Percentiles rank a stretch among this genome's conserved stretches.
Evolutionary conservation across 92 coral and sea anemone genomes (phyloP).

Genomic region (Porites rus): DNA sequence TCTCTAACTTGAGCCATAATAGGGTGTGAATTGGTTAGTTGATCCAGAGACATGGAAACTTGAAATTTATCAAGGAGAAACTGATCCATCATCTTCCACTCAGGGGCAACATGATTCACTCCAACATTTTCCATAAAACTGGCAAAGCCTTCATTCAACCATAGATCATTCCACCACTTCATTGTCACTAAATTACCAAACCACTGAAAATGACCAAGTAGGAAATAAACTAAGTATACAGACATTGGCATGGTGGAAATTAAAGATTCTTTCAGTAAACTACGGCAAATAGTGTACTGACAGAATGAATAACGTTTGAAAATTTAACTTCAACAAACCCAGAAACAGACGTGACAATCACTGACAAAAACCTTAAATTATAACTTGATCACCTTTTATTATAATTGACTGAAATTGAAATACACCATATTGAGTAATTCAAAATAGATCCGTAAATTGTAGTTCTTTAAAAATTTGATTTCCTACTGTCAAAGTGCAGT

Average conservation of each 20-base stretch:
- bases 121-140: conserved; percentile 89
- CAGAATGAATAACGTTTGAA: too few relatives aligned
- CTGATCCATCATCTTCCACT: conserved; percentile 90
- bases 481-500: too few relatives aligned
- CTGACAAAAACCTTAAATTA: too few relatives aligned
- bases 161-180: conserved; percentile 90
- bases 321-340: too few relatives aligned
- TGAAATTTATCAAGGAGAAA: conserved; percentile 59
- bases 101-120: conserved; percentile 63
- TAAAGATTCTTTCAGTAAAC: too few relatives aligned
- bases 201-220: conserved; percentile 66
- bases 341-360: too few relatives aligned
- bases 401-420: too few relatives aligned
- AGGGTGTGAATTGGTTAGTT: conserved; percentile 88
- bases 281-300: too few relatives aligned
- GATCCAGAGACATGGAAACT: conserved; percentile 75
- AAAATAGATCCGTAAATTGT: too few relatives aligned
- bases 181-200: conserved; percentile 94
- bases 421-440: too few relatives aligned
- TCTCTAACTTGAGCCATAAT: conserved; percentile 73
- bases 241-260: neutral
- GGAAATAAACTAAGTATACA: neutral
- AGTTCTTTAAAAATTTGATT: too few relatives aligned
- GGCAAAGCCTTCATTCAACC: conserved; percentile 92
- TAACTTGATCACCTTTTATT: too few relatives aligned